These are phyloP conservation scores for Sinopyrophorus schimmeli DNA, from an alignment of 2,888 invertebrate species.

Conservation along the genomic window DNA sequence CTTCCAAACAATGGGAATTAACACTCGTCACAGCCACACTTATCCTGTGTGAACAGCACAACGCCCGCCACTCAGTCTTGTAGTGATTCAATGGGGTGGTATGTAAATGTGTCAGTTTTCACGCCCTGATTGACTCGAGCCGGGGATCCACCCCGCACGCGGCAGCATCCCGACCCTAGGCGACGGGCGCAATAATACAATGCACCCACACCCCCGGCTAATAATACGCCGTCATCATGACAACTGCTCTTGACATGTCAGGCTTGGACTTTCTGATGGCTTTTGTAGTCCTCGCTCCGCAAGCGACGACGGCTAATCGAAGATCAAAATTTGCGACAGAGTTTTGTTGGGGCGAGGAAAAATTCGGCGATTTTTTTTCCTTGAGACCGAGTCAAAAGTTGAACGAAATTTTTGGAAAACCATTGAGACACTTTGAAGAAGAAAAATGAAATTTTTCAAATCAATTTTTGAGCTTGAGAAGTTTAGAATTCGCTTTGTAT, in stretches of 20 bases:
- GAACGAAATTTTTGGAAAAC: too few species aligned
- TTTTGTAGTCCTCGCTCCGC: too few species aligned
- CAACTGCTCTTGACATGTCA: slow-evolving; percentile 47
- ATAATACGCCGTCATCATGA: slow-evolving; percentile 45
- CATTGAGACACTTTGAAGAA: too few species aligned
- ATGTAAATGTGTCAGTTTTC: slow-evolving; percentile 57
- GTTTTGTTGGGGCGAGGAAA: too few species aligned
- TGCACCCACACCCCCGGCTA: slow-evolving; percentile 42
- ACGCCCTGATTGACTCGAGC: slow-evolving; percentile 54
- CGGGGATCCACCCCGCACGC: slow-evolving; percentile 33
- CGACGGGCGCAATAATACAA: slow-evolving; percentile 43
- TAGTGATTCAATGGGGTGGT: slow-evolving; percentile 51
- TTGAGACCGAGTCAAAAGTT: too few species aligned
- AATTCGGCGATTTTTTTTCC: too few species aligned
- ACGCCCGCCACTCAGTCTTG: slow-evolving; percentile 43
- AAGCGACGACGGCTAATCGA: too few species aligned
- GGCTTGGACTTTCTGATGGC: slow-evolving; percentile 43
- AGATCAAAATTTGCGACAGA: too few species aligned
- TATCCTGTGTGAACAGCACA: slow-evolving; percentile 31
- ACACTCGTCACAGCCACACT: slow-evolving; percentile 34
- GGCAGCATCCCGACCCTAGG: slow-evolving; percentile 39
- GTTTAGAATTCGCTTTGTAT: too few species aligned
- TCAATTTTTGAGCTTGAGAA: too few species aligned
- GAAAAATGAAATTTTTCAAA: too few species aligned
- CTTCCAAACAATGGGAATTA: slow-evolving; percentile 34